phyloP scores from a whole-genome alignment of 2,113 vertebrate genomes.

The Cichladusa arquata region DNA sequence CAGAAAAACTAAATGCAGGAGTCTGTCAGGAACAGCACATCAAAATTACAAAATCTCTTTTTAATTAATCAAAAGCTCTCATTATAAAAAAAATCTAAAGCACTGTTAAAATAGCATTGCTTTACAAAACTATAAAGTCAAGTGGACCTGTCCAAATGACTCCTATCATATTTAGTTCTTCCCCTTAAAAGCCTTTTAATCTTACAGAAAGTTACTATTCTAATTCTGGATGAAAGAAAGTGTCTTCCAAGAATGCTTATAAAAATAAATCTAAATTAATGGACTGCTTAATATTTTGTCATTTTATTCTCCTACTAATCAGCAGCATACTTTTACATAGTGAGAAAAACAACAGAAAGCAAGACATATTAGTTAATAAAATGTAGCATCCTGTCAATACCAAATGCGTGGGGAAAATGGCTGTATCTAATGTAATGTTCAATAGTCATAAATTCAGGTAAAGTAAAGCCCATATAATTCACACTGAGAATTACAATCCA shows the following conservation, averaged over 20 bases:
- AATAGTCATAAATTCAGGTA: not conserved
- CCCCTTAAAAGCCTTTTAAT: not conserved
- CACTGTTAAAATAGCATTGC: not conserved
- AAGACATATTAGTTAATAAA: not conserved
- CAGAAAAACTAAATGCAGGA: not conserved
- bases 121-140: not conserved
- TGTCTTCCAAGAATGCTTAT: not conserved
- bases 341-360: not conserved
- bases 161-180: not conserved
- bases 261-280: not conserved
- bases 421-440: not conserved
- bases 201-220: not conserved
- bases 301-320: not conserved
- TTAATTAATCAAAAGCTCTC: not conserved
- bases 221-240: not conserved
- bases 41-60: not conserved
- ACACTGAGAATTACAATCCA: not conserved
- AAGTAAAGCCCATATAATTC: not conserved
- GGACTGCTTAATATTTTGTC: not conserved
- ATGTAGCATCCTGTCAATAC: not conserved
- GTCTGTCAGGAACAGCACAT: not conserved
- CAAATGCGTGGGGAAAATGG: not conserved
- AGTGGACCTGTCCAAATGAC: not conserved
- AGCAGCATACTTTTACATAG: not conserved
- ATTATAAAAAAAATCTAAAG: not conserved